These are phyloP conservation scores for Drosophila mimica DNA, from an alignment of 2,888 invertebrate species.

Conservation along the genomic window DNA sequence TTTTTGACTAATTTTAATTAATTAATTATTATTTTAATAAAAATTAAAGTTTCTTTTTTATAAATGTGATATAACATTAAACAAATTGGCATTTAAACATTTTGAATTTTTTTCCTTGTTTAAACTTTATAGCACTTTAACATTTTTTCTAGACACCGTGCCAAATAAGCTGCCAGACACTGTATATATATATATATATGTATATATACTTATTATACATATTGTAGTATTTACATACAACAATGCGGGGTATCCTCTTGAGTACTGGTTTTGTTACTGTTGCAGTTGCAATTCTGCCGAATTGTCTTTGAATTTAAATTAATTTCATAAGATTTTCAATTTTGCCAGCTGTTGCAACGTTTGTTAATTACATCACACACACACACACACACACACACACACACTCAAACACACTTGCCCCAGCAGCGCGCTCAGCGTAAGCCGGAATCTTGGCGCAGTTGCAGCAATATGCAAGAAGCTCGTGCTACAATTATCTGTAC, in stretches of 20 bases:
- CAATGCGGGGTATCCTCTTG: background rate
- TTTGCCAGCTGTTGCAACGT: conserved; percentile 48
- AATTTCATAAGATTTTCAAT: conserved; percentile 66
- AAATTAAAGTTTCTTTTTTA: too few relatives aligned
- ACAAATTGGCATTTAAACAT: too few relatives aligned
- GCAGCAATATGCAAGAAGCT: background rate
- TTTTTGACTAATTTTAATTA: too few relatives aligned
- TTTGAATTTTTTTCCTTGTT: too few relatives aligned
- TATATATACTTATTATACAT: background rate
- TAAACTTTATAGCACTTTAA: too few relatives aligned
- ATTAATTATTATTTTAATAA: too few relatives aligned
- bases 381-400: too few relatives aligned
- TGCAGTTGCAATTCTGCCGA: conserved; percentile 15
- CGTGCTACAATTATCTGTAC: background rate
- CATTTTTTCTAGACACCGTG: too few relatives aligned
- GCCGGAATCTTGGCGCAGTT: conserved; percentile 1
- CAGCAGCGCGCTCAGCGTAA: background rate
- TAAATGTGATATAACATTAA: too few relatives aligned
- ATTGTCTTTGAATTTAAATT: conserved; percentile 56
- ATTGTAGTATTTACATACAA: background rate
- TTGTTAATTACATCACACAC: conserved; percentile 26
- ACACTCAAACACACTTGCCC: background rate
- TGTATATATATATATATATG: background rate
- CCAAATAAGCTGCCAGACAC: too few relatives aligned
- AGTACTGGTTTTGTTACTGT: background rate